phyloP scores from a whole-genome alignment of 2,888 invertebrate genomes.

The Brachyptera putata region DNA sequence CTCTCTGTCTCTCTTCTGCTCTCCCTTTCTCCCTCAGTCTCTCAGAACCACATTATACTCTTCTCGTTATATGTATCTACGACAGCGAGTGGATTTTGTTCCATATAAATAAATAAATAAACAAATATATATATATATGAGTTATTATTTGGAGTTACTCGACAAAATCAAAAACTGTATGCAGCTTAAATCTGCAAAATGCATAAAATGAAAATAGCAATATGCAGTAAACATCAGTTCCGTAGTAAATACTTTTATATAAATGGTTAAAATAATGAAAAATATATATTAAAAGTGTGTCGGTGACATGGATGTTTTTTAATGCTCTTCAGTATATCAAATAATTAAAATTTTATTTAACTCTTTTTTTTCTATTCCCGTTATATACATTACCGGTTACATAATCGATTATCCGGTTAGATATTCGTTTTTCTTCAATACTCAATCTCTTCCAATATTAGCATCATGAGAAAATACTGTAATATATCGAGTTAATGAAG shows the following conservation, averaged over 20 bases:
- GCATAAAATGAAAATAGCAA: slow-evolving; percentile 1
- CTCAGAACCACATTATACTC: too few relatives aligned
- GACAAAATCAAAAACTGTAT: too few relatives aligned
- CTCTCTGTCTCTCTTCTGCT: background rate
- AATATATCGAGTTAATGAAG: too few relatives aligned
- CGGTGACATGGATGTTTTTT: background rate
- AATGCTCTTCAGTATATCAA: background rate
- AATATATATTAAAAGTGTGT: background rate
- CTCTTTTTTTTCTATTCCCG: background rate
- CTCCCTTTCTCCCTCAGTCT: too few relatives aligned
- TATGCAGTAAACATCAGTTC: slow-evolving; percentile 2
- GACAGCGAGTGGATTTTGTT: too few relatives aligned
- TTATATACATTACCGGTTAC: background rate
- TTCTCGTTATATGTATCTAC: too few relatives aligned
- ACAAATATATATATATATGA: too few relatives aligned
- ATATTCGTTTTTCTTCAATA: background rate
- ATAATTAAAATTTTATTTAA: background rate
- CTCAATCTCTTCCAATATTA: background rate
- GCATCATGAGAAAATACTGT: too few relatives aligned
- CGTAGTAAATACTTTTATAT: too few relatives aligned
- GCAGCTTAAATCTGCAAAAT: slow-evolving; percentile 8
- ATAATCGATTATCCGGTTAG: background rate
- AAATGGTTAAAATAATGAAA: too few relatives aligned
- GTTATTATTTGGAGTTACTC: too few relatives aligned
- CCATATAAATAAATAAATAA: too few relatives aligned